Base-by-base conservation (phyloP, 37 sponge, comb jelly and placozoan species). In the Mnemiopsis leidyi region DNA sequence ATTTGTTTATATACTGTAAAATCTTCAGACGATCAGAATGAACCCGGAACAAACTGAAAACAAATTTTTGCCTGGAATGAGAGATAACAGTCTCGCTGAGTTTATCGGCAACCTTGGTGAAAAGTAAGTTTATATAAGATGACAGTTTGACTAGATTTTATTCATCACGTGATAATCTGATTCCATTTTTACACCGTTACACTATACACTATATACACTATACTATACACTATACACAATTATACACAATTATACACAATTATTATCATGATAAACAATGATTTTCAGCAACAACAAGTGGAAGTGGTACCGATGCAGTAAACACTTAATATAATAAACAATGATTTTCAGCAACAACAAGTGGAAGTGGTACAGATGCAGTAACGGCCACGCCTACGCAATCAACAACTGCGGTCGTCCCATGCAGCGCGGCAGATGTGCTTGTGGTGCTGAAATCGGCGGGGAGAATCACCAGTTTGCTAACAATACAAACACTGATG, bases 361-460 rank as follows among this genome's bases (percentile, higher is more conserved):
- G n/a, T 69, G 29, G 28, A 69, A 25, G 21, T 69, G 73, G 73
- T 69, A 25, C 2, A 1, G 29, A 3, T 69, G 73, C n/a, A 69
- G 23, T 21, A 69, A 69, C 73, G 73, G 73, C 2, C 73, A 69
- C 29, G 73, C 73, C 23, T 69, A 69, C 73, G 73, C 73, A 2
- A 69, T 69, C 73, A 69, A 69, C 73, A 69, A 69, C 9, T 69
- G 73, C 21, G 73, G 73, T 21, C 28, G 29, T 21, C 73, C 73
- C n/a, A 69, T 69, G 73, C 73, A 69, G 73, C 24, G 29, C 7
- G 73, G 73, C 24, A 21, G 73, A 21, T 69, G 73, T 25, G 29
- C 29, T 5, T 69, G 73, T 25, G 73, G 73, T 5, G 73, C 24
- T 16, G 73, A 69, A 25, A 69, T 69, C 21, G 73, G 73, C 2